Percentiles rank a stretch among this genome's conserved stretches.
Conservation (phyloP, 2,113 vertebrate genomes). For the Callopanchax toddi region DNA sequence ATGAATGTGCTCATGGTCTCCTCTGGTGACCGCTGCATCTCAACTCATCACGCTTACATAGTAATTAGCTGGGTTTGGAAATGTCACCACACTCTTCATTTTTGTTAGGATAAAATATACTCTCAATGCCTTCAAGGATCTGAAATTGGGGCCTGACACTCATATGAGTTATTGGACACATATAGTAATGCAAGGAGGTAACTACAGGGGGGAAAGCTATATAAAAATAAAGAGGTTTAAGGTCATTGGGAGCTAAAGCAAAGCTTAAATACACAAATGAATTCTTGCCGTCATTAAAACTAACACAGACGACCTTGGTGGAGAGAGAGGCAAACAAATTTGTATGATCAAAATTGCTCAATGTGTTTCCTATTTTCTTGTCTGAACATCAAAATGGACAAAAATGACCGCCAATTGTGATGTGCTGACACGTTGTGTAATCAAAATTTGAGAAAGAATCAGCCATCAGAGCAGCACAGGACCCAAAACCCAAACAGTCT, state of each 20-base stretch:
- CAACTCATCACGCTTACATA: slow-evolving; percentile 48
- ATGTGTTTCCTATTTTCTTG: slow-evolving; percentile 74
- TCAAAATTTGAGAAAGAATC: slow-evolving; percentile 73
- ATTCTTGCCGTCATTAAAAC: slow-evolving; percentile 62
- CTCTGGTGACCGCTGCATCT: slow-evolving; percentile 54
- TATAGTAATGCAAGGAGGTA: slow-evolving; percentile 2
- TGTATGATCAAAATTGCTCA: slow-evolving; percentile 66
- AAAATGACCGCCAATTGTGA: slow-evolving; percentile 74
- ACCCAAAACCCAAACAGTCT: slow-evolving; percentile 75
- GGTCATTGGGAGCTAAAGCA: slow-evolving; percentile 38
- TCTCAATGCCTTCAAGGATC: slow-evolving; percentile 52
- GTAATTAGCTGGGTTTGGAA: slow-evolving; percentile 69
- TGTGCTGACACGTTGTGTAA: slow-evolving; percentile 76
- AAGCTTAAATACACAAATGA: slow-evolving; percentile 40
- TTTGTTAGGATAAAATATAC: slow-evolving; percentile 47
- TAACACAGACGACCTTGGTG: slow-evolving; percentile 51
- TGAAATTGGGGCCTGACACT: slow-evolving; percentile 36
- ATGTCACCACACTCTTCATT: slow-evolving; percentile 61
- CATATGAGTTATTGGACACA: slow-evolving; percentile 32
- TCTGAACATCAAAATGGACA: slow-evolving; percentile 77
- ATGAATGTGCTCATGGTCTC: slow-evolving; percentile 70
- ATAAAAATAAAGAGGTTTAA: slow-evolving; percentile 22
- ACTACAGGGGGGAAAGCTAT: slow-evolving; percentile 22
- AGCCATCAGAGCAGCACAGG: slow-evolving; percentile 68
- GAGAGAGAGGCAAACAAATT: slow-evolving; percentile 60